Conservation (phyloP, 2,113 vertebrate genomes). For the Myiozetetes cayanensis region DNA sequence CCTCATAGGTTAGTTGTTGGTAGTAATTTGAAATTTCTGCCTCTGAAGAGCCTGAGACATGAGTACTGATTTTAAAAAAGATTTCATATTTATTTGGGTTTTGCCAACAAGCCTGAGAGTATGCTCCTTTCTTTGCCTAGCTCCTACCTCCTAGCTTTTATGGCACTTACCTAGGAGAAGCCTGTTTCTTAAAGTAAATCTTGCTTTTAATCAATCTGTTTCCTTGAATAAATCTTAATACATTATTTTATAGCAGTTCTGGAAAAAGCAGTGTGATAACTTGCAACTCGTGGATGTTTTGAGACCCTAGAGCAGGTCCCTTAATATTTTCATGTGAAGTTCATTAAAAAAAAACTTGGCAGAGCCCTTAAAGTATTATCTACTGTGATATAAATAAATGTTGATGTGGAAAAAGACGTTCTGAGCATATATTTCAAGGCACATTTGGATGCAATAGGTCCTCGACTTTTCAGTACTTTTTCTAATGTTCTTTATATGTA, state of each 20-base stretch:
- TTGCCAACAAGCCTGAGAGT: not conserved
- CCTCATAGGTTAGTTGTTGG: not conserved
- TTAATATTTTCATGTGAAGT: not conserved
- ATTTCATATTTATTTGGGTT: not conserved
- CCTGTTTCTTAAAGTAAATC: not conserved
- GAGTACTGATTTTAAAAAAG: not conserved
- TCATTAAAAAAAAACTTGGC: not conserved
- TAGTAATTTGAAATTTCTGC: not conserved
- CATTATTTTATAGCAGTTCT: not conserved
- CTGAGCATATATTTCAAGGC: not conserved
- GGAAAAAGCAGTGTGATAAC: not conserved
- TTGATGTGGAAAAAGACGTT: not conserved
- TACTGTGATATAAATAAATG: not conserved
- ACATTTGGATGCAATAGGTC: not conserved
- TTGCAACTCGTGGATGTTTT: not conserved
- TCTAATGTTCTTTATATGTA: not conserved
- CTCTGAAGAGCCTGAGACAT: rapidly evolving
- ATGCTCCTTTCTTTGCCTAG: not conserved
- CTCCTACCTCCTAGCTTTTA: not conserved
- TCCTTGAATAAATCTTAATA: not conserved
- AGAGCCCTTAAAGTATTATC: not conserved
- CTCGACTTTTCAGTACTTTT: not conserved
- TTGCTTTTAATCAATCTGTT: not conserved
- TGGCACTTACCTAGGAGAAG: not conserved
- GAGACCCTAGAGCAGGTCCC: not conserved